Conservation (phyloP, 2,113 vertebrate species). For the Hystrix cristata region DNA sequence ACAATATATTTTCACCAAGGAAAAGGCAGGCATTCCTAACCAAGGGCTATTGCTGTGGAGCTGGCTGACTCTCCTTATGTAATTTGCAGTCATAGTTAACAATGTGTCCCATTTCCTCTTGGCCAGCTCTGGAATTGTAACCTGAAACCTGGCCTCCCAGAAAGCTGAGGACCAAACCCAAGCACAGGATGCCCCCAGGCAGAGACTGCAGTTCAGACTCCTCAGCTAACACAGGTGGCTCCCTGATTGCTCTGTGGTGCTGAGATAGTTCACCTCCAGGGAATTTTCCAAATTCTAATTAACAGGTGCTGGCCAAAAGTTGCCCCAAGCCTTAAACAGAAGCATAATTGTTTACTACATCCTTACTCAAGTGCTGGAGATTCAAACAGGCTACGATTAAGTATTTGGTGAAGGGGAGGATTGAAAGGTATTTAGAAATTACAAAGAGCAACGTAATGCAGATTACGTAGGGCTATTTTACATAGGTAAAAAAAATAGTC, state of each 20-base stretch:
- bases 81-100: not conserved
- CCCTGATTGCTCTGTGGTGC: not conserved
- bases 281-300: not conserved
- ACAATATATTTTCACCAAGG: rapidly evolving
- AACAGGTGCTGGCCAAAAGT: not conserved
- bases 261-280: not conserved
- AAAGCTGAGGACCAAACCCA: too few species aligned
- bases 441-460: not conserved
- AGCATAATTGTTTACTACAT: not conserved
- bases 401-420: not conserved
- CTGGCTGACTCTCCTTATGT: not conserved
- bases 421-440: not conserved
- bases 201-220: not conserved
- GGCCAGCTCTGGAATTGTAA: not conserved
- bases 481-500: too few species aligned
- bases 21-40: not conserved
- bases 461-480: too few species aligned
- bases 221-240: rapidly evolving
- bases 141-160: not conserved
- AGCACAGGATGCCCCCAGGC: too few species aligned
- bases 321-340: not conserved
- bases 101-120: not conserved
- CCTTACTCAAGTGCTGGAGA: not conserved
- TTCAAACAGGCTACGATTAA: not conserved
- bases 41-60: rapidly evolving